These are phyloP conservation scores for Sparidentex hasta DNA, from an alignment of 2,797 vertebrate genomes.

Conservation along the genomic window DNA sequence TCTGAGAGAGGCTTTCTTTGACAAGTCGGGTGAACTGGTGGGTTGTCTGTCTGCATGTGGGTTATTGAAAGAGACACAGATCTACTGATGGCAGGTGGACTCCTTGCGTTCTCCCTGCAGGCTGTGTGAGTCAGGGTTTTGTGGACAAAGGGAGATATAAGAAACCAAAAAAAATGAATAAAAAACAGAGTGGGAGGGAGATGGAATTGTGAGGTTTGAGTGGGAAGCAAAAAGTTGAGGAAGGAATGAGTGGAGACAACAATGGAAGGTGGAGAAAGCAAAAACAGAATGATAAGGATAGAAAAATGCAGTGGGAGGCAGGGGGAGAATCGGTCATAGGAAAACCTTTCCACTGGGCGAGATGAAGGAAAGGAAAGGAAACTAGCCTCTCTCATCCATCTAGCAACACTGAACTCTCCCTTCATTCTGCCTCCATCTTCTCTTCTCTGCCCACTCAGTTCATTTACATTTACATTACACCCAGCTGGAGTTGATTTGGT, in stretches of 20 bases:
- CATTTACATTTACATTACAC: conserved; percentile 85
- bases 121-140: conserved; percentile 29
- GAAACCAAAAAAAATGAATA: neutral
- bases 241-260: conserved; percentile 6
- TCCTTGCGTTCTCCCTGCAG: conserved; percentile 22
- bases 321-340: conserved; percentile 32
- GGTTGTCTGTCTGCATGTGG: conserved; percentile 39
- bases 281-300: conserved; percentile 11
- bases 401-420: conserved; percentile 34
- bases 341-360: conserved; percentile 22
- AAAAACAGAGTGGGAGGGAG: neutral
- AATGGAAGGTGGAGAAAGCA: neutral
- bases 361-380: conserved; percentile 33
- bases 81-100: conserved; percentile 48
- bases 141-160: neutral
- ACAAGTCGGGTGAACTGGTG: conserved; percentile 34
- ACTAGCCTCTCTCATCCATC: conserved; percentile 46
- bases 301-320: conserved; percentile 3
- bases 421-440: conserved; percentile 43
- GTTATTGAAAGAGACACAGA: conserved; percentile 36
- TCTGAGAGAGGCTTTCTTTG: conserved; percentile 44
- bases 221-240: conserved; percentile 9
- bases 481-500: conserved; percentile 79
- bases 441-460: conserved; percentile 71
- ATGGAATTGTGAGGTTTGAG: neutral